Percentiles rank a stretch among this genome's conserved stretches.
These are phyloP conservation scores for Sitta europaea DNA, from an alignment of 2,113 vertebrate genomes.

Conservation along the genomic window DNA sequence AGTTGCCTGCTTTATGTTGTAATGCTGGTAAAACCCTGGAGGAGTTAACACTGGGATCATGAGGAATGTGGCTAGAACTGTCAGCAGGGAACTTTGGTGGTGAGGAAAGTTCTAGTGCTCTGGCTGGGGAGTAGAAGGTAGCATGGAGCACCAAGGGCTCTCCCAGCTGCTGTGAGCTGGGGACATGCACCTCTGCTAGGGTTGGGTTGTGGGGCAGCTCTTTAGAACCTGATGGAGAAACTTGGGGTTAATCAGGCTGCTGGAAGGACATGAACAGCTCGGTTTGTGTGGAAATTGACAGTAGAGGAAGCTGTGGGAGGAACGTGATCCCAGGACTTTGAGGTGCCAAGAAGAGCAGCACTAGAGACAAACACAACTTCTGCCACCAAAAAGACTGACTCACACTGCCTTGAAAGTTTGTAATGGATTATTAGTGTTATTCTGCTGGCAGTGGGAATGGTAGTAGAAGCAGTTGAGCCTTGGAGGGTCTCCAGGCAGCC, in stretches of 20 bases:
- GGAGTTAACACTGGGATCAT: not conserved
- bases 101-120: not conserved
- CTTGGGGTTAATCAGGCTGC: not conserved
- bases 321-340: rapidly evolving
- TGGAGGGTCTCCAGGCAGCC: not conserved
- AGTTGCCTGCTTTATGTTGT: not conserved
- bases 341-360: not conserved
- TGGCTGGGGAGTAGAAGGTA: not conserved
- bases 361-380: not conserved
- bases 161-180: not conserved
- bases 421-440: not conserved
- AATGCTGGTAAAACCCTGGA: not conserved
- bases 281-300: not conserved
- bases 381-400: not conserved
- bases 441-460: not conserved
- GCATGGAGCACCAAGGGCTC: not conserved
- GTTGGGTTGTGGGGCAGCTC: not conserved
- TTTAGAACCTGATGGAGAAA: not conserved
- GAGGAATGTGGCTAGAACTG: not conserved
- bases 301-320: not conserved
- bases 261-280: not conserved
- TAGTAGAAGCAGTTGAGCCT: not conserved
- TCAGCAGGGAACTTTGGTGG: not conserved
- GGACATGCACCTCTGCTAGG: rapidly evolving
- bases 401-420: not conserved